Percentiles rank a stretch among this genome's conserved stretches.
Conservation (phyloP, 2,113 vertebrate species). For the Percopsis transmontana region DNA sequence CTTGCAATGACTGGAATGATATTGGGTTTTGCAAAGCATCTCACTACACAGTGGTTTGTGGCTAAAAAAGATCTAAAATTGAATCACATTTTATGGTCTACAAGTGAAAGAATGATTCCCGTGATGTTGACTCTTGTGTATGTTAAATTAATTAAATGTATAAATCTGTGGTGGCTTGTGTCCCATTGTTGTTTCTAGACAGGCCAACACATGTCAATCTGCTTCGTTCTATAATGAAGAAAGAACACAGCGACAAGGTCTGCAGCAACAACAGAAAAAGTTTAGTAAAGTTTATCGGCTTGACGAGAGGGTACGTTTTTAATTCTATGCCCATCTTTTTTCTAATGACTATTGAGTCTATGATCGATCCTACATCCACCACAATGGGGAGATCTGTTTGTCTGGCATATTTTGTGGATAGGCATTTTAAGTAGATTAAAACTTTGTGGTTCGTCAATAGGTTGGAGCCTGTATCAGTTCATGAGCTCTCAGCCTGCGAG, state of each 20-base stretch:
- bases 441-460: slow-evolving; percentile 32
- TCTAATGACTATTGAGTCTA: neutral
- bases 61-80: slow-evolving; percentile 58
- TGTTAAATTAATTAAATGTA: neutral
- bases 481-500: slow-evolving; percentile 30
- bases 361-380: neutral
- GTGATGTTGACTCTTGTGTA: slow-evolving; percentile 4
- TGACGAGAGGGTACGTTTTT: slow-evolving; percentile 84
- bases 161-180: neutral
- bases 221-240: slow-evolving; percentile 87
- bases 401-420: neutral
- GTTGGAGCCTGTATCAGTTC: slow-evolving; percentile 46
- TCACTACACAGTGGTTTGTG: slow-evolving; percentile 66
- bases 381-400: neutral
- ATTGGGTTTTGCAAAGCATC: slow-evolving; percentile 66
- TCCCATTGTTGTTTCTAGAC: slow-evolving; percentile 68
- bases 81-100: slow-evolving; percentile 32
- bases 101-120: slow-evolving; percentile 21
- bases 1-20: slow-evolving; percentile 75
- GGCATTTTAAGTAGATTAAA: neutral
- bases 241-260: slow-evolving; percentile 81
- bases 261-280: slow-evolving; percentile 84
- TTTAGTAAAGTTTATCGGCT: slow-evolving; percentile 84
- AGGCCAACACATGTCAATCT: slow-evolving; percentile 71
- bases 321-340: neutral